Conservation (phyloP, 2,888 invertebrate genomes). For the Resseliella maxima region DNA sequence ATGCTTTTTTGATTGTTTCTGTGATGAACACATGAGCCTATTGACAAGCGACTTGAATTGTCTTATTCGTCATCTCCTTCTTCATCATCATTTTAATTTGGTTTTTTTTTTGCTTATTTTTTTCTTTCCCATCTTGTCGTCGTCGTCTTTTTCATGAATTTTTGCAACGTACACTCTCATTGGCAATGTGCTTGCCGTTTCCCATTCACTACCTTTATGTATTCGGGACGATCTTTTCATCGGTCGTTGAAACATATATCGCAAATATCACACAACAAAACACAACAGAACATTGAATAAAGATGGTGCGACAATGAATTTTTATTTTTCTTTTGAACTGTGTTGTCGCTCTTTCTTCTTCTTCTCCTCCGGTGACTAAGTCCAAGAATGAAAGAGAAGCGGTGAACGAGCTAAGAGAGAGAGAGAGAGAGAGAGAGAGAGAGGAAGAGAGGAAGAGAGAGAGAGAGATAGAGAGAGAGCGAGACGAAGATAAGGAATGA, state of each 20-base stretch:
- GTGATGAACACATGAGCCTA: conserved; percentile 23
- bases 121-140: neutral
- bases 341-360: too few species aligned
- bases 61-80: neutral
- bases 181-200: conserved; percentile 20
- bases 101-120: too few species aligned
- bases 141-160: neutral
- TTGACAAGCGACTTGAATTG: neutral
- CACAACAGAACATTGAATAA: conserved; percentile 35
- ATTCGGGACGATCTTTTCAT: conserved; percentile 5
- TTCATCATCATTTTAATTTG: neutral
- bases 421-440: too few species aligned
- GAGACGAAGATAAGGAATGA: too few species aligned
- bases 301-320: conserved; percentile 51
- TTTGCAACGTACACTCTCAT: neutral
- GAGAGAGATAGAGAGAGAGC: too few species aligned
- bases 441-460: too few species aligned
- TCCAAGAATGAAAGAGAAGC: too few species aligned
- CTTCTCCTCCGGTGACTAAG: conserved; percentile 31
- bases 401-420: too few species aligned
- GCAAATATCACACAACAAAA: conserved; percentile 53
- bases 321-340: too few species aligned
- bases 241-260: neutral
- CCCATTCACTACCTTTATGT: conserved; percentile 7
- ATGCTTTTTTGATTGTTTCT: conserved; percentile 16